Evolutionary conservation across 2,888 invertebrate species (phyloP), one percentile per base, ranked within the genome.

Genomic region (Periphyllus acericola): DNA sequence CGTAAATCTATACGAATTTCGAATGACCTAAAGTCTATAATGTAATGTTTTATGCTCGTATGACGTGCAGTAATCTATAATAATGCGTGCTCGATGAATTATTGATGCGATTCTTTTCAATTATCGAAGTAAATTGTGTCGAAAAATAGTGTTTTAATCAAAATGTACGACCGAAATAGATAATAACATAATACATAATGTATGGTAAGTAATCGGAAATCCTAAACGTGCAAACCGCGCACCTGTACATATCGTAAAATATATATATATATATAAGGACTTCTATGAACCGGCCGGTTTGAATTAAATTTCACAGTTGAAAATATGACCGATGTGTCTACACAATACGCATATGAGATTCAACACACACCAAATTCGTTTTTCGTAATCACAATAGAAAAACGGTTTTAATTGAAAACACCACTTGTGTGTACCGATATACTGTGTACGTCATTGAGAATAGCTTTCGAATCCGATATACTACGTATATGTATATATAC

Each of bases 391-490:
- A 68, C 80, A 40, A 66, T 46, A 29, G 81, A 29, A 81, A 81
- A 81, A 40, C 11, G 29, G 40, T 81, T 36, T 68, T 68, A 68
- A 81, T 81, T 29, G 81, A 66, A 29, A 81, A 81, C 11, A 19
- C 36, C 17, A 60, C 60, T n/a, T 25, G 25, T n/a, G n/a, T n/a
- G n/a, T n/a, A n/a, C n/a, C n/a, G n/a, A n/a, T n/a, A n/a, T n/a
- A n/a, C n/a, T n/a, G n/a, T 60, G 29, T 14, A 80, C 60, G 79
- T n/a, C 79, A 36, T 79, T 66, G 66, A 66, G 80, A 36, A n/a
- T 11, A 11, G 81, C 68, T 82, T 82, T 82, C 46, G 46, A 82
- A 82, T 71, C 40, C 46, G 71, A 46, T 71, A n/a, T n/a, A n/a
- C n/a, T n/a, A n/a, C n/a, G n/a, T n/a, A n/a, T n/a, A n/a, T n/a